Base-by-base conservation (phyloP, 2,888 invertebrate genomes). In the Isoperla grammatica region DNA sequence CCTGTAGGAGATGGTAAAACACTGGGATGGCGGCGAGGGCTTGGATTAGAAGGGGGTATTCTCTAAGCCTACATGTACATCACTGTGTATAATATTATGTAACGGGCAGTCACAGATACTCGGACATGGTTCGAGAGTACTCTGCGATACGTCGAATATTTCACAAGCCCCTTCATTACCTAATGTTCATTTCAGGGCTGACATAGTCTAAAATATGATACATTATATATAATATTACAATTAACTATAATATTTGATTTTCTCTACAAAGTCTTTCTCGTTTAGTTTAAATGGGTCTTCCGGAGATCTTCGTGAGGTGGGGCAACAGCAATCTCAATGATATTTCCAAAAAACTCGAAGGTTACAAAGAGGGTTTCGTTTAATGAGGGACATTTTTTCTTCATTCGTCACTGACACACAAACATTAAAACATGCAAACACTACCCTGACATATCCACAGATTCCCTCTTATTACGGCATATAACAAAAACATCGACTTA, bases 201-300 rank as follows among this genome's bases (percentile, higher is more conserved):
- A 53, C 53, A 53, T 53, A 19, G 39, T 39, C 53, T 53, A 53
- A 53, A 63, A 57, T 64, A 62, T 61, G 57, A 61, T 61, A 64
- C 61, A 63, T 62, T 61, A 63, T 65, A 60, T 65, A 64, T 63
- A 64, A 60, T 60, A 63, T 63, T 57, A 60, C 61, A 61, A 63
- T 62, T 57, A 53, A 60, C 65, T 64, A 64, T 63, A 62, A 57
- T 58, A 58, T 56, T 61, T 59, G 17, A 43, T 49, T 60, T 55
- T 61, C n/a, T 61, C 59, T 57, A 54, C 61, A 57, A 40, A 48
- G 61, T 61, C 53, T 46, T 49, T 61, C 43, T 29, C 50, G 53
- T 46, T 46, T 46, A 46, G 46, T 46, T 53, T 53, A 37, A 53
- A 53, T 53, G 53, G 53, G 53, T 53, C 53, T 53, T 53, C 37